Percentiles rank a stretch among this genome's conserved stretches.
These are phyloP conservation scores for Silurus asotus DNA, from an alignment of 2,113 vertebrate genomes.

Conservation along the genomic window DNA sequence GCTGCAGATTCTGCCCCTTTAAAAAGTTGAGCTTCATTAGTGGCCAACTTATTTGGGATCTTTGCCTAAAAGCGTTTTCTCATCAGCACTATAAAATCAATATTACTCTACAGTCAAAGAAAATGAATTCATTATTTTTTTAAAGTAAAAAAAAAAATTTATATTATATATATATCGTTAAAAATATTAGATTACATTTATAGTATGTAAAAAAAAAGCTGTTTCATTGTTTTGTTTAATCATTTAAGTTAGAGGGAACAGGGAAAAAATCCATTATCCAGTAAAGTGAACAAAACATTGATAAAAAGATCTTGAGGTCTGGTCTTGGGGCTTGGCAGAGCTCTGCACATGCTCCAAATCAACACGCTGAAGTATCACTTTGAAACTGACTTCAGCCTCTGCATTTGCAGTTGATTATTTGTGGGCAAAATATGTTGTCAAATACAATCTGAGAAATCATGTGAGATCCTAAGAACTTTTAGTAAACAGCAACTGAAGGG, in stretches of 20 bases:
- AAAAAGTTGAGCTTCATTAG: not conserved
- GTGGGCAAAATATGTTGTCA: not conserved
- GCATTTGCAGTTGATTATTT: not conserved
- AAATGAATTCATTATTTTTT: no score
- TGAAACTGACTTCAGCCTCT: not conserved
- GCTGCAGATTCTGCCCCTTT: not conserved
- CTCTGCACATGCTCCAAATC: not conserved
- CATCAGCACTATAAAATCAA: conserved; percentile 31
- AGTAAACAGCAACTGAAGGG: not conserved
- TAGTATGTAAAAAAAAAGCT: not conserved
- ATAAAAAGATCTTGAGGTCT: not conserved
- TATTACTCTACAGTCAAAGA: conserved; percentile 13
- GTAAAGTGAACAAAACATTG: not conserved
- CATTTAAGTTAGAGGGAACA: not conserved
- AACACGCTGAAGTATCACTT: not conserved
- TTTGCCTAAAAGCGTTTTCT: conserved; percentile 46
- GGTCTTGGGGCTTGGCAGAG: not conserved
- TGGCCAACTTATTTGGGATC: conserved; percentile 40
- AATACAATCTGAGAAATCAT: not conserved
- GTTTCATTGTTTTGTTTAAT: not conserved
- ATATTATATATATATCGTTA: not conserved
- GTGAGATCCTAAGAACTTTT: not conserved
- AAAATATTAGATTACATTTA: not conserved
- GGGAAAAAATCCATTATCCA: not conserved
- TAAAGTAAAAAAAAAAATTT: not conserved